Conservation (phyloP, 2,888 invertebrate species). For the Xestia sexstrigata region DNA sequence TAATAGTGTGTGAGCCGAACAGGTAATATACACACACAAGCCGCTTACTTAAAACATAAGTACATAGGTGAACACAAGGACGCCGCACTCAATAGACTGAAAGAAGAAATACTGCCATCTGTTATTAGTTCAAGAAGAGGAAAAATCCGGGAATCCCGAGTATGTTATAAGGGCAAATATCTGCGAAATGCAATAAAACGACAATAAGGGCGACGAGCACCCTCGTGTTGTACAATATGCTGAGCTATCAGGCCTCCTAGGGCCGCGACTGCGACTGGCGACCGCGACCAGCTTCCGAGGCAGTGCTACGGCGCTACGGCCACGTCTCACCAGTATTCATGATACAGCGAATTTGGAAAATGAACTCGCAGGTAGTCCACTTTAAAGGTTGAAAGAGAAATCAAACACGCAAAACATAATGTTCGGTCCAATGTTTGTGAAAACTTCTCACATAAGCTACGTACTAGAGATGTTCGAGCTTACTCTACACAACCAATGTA, state of each 20-base stretch:
- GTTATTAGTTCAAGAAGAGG: constrained; percentile 53
- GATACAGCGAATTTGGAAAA: not conserved
- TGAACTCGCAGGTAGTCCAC: not conserved
- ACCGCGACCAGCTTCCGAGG: not conserved
- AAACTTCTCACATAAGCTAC: too few relatives aligned
- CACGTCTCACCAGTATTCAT: constrained; percentile 13
- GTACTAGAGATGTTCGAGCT: not conserved
- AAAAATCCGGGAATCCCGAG: constrained; percentile 51
- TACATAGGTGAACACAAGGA: constrained; percentile 41
- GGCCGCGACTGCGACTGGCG: not conserved
- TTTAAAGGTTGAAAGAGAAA: not conserved
- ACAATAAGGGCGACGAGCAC: constrained; percentile 23
- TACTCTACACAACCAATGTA: not conserved
- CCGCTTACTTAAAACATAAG: constrained; percentile 20
- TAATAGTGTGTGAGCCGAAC: not conserved
- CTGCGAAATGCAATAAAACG: constrained; percentile 64
- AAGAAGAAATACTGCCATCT: constrained; percentile 41
- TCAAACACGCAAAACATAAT: not conserved
- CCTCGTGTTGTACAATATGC: constrained; percentile 48
- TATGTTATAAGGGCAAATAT: constrained; percentile 62
- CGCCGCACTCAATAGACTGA: constrained; percentile 30
- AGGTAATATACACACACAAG: constrained; percentile 25
- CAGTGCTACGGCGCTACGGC: not conserved
- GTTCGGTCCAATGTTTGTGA: not conserved
- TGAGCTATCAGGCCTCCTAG: constrained; percentile 25